phyloP scores from a whole-genome alignment of 2,888 invertebrate species.

The Itoplectis maculator region DNA sequence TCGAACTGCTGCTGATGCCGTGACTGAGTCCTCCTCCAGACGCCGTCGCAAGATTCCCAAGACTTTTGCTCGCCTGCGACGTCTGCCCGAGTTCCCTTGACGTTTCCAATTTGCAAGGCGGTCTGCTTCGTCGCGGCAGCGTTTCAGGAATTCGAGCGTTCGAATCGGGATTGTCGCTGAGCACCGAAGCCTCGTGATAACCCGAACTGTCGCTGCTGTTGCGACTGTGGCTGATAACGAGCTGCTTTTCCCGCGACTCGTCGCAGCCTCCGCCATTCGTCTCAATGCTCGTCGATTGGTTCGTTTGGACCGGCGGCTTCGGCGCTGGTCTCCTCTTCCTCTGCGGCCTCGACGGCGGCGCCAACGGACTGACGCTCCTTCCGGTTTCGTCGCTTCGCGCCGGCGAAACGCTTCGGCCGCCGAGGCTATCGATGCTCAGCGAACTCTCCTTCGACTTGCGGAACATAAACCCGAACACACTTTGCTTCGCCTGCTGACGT shows the following conservation, averaged over 20 bases:
- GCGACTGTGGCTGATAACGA: conserved; percentile 88
- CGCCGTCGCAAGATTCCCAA: conserved; percentile 79
- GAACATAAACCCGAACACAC: conserved; percentile 86
- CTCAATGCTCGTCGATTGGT: conserved; percentile 61
- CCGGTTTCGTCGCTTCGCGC: conserved; percentile 87
- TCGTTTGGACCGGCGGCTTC: conserved; percentile 85
- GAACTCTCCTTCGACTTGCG: conserved; percentile 85
- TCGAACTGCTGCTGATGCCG: conserved; percentile 81
- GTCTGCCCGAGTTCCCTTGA: conserved; percentile 80
- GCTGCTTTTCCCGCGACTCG: conserved; percentile 81
- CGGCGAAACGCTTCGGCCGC: conserved; percentile 86
- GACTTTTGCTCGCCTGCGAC: conserved; percentile 82
- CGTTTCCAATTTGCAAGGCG: conserved; percentile 76
- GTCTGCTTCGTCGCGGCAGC: conserved; percentile 82
- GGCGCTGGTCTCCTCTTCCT: conserved; percentile 87
- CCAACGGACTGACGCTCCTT: conserved; percentile 80
- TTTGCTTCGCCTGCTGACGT: conserved; percentile 84
- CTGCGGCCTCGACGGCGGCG: conserved; percentile 85
- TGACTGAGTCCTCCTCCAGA: conserved; percentile 76
- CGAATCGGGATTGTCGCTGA: conserved; percentile 87
- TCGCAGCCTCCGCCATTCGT: too few species aligned
- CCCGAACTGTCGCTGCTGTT: conserved; percentile 91
- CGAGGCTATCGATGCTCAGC: conserved; percentile 85
- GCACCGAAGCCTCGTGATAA: conserved; percentile 89
- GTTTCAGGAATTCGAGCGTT: conserved; percentile 81